These are phyloP conservation scores for Crocuta crocuta DNA, from an alignment of 2,113 vertebrate species.

Conservation along the genomic window DNA sequence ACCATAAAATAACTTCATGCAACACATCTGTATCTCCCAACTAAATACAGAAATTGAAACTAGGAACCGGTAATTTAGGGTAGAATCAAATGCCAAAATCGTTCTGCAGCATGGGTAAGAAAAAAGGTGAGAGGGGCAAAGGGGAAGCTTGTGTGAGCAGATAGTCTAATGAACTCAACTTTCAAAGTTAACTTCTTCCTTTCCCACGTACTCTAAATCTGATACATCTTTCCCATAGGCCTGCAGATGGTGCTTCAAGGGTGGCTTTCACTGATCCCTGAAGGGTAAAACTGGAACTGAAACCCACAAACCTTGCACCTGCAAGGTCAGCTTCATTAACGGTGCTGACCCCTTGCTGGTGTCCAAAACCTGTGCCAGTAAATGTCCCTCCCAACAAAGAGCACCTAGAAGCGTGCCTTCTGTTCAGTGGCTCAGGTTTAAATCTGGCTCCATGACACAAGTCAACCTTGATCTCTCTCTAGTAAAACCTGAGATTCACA, in stretches of 20 bases:
- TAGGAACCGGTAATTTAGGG: constrained; percentile 11
- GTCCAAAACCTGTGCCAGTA: not conserved
- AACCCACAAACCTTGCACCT: constrained; percentile 70
- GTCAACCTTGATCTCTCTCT: not conserved
- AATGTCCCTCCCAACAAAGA: not conserved
- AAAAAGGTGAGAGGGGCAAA: not conserved
- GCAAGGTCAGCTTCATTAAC: not conserved
- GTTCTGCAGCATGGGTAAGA: constrained; percentile 3
- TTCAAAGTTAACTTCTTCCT: constrained; percentile 23
- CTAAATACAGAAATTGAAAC: constrained; percentile 61
- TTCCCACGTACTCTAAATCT: constrained; percentile 52
- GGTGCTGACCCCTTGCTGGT: not conserved
- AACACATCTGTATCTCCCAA: constrained; percentile 17
- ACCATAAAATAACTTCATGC: not conserved
- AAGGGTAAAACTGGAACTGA: constrained; percentile 72
- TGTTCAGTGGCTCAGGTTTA: not conserved
- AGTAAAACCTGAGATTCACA: not conserved
- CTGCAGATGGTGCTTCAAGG: constrained; percentile 47
- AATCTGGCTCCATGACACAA: not conserved
- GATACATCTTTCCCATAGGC: constrained; percentile 26
- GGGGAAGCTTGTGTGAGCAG: constrained; percentile 24
- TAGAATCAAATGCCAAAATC: constrained; percentile 7
- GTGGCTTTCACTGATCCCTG: not conserved
- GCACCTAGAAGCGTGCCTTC: not conserved
- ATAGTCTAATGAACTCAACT: not conserved